Evolutionary conservation across 2,797 vertebrate genomes (phyloP), one percentile per base, ranked within the genome.

Genomic region (Picus viridis): DNA sequence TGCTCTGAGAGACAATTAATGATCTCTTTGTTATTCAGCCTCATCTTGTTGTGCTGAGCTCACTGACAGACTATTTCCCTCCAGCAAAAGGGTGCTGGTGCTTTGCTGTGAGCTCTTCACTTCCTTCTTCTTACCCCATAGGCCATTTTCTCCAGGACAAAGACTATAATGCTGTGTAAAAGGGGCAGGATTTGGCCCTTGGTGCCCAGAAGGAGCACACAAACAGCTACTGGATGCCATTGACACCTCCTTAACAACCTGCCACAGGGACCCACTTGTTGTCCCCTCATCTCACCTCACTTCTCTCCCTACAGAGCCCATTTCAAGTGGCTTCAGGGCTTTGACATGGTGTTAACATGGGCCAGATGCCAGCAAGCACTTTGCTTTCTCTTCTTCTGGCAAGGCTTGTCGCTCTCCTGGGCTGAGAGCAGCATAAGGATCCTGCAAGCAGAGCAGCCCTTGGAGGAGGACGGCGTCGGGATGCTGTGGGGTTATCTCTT

Each of bases 291-390:
- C 12, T 59, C 80, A 58, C 27, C 17, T 22, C 43, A 1, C 6
- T 12, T 4, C n/a, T 13, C 57, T 47, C 47, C 64, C 34, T 45
- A 11, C 27, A 11, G 0, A 0, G 24, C 54, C 2, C 0, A 58
- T 47, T 45, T 87, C 1, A 1, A 64, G 45, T 1, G 2, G 32
- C 39, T 30, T 62, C 70, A 34, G 47, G 29, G 4, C 39, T 47
- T 14, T 2, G 12, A 8, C 1, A 0, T 2, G 2, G 17, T 20
- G 34, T 9, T 10, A 9, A 10, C 1, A 2, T 1, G 0, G 34
- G 32, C 24, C 32, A 57, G 79, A 43, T 0, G 15, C 67, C 69
- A 36, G 57, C 9, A 5, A 83, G 32, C 36, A 22, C 64, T 43
- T 62, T 54, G 59, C 53, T 32, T 59, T 9, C 26, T n/a, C 12